Conservation (phyloP, 2,113 vertebrate genomes). For the Stictonetta naevosa region DNA sequence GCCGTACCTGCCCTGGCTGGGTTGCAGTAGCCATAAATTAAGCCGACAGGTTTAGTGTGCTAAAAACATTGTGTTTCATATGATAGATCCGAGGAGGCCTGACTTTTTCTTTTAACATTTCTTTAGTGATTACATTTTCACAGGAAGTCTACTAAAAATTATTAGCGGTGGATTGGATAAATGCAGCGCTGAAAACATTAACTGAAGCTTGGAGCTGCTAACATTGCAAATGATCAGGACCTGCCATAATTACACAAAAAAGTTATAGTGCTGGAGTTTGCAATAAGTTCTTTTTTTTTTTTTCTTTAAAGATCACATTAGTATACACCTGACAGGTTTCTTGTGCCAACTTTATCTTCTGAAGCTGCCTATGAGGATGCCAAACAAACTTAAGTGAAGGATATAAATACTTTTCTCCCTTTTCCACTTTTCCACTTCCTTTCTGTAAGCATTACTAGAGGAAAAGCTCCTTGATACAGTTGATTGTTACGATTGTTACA, state of each 20-base stretch:
- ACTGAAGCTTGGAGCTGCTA: not conserved
- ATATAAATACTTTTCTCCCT: not conserved
- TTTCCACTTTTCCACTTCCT: not conserved
- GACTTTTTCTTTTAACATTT: not conserved
- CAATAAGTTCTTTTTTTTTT: not conserved
- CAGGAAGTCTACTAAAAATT: conserved; percentile 9
- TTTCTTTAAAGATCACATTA: not conserved
- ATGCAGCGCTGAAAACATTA: conserved; percentile 3
- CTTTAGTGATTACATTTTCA: not conserved
- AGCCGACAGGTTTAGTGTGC: not conserved
- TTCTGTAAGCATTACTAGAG: not conserved
- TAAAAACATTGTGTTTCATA: not conserved
- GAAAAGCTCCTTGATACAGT: not conserved
- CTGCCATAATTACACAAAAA: not conserved
- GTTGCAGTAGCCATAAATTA: not conserved
- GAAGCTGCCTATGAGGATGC: not conserved
- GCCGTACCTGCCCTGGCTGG: accelerated
- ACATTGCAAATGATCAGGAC: not conserved
- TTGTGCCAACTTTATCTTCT: not conserved
- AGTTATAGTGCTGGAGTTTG: not conserved
- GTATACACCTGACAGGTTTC: not conserved
- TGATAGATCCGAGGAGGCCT: not conserved
- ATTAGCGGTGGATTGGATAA: not conserved
- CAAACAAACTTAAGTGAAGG: not conserved
- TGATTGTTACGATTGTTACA: not conserved